Base-by-base conservation (phyloP, 1,140 invertebrate species). In the Alviniconcha marisindica region DNA sequence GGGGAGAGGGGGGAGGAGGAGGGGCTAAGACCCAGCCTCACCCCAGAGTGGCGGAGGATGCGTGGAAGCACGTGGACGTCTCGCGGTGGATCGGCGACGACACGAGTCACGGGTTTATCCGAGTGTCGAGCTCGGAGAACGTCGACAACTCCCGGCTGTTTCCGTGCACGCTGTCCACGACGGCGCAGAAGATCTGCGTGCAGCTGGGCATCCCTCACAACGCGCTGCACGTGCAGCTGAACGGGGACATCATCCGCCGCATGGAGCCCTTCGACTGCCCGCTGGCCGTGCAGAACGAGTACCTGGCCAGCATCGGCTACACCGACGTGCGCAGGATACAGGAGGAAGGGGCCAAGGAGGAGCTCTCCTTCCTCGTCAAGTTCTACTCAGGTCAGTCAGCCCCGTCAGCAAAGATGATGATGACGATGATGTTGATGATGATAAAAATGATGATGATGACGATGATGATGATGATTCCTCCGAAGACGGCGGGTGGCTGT, bases 231-330 rank as follows among this genome's bases (percentile, higher is more conserved):
- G 89, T 93, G 24, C 93, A 93, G 76, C 85, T 92, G 51, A 91
- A 92, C 85, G 92, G 93, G 2, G 91, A 93, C 86, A 91, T 93
- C 40, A 93, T 93, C 71, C 84, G 89, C 21, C 84, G 93, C 33
- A 84, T 93, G 83, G 92, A 93, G 73, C 90, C 92, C 0, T 91
- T 90, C 84, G 92, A 93, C 44, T 88, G 89, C 82, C 92, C 92
- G 0, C 82, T 93, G 42, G 89, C 88, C 2, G 85, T 93, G 60
- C 92, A 93, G 86, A 92, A 93, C 88, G 92, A 92, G 54, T 92
- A 90, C 81, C 88, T 93, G 71, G 82, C 87, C 76, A 88, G 86
- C 28, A 86, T 93, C 42, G 93, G 93, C 3, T 93, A 92, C 84
- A 86, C 84, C 28, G 90, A 93, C 83, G 85, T 89, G 3, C 84